These are phyloP conservation scores for Atrichornis clamosus DNA, from an alignment of 2,113 vertebrate species.

Conservation along the genomic window DNA sequence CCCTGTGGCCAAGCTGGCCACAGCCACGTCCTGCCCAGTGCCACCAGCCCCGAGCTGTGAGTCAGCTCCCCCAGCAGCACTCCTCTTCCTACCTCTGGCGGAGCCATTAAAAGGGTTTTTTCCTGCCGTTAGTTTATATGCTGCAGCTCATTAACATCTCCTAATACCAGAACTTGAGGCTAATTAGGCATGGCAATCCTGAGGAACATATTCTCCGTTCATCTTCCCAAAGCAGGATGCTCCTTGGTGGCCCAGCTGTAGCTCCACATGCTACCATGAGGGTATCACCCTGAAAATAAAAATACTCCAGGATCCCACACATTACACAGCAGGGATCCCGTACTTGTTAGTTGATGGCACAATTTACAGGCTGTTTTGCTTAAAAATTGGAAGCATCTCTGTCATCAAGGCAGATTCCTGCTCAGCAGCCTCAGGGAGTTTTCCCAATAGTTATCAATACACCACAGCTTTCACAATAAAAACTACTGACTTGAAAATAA, in stretches of 20 bases:
- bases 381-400: slow-evolving; percentile 56
- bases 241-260: slow-evolving; percentile 64
- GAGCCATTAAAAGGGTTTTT: slow-evolving; percentile 17
- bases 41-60: background rate
- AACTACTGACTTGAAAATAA: slow-evolving; percentile 19
- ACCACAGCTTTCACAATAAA: background rate
- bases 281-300: slow-evolving; percentile 71
- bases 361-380: slow-evolving; percentile 63
- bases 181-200: slow-evolving; percentile 69
- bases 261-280: slow-evolving; percentile 59
- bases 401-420: slow-evolving; percentile 55
- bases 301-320: slow-evolving; percentile 67
- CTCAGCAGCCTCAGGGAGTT: slow-evolving; percentile 25
- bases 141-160: slow-evolving; percentile 71
- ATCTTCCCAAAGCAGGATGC: slow-evolving; percentile 68
- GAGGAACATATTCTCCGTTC: slow-evolving; percentile 66
- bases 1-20: background rate
- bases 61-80: background rate
- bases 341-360: slow-evolving; percentile 65
- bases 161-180: slow-evolving; percentile 68
- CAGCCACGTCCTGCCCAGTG: background rate
- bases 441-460: slow-evolving; percentile 29
- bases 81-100: background rate
- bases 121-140: slow-evolving; percentile 65
- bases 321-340: slow-evolving; percentile 55